Conservation (phyloP, 2,113 vertebrate genomes). For the Pomatorhinus ruficollis region DNA sequence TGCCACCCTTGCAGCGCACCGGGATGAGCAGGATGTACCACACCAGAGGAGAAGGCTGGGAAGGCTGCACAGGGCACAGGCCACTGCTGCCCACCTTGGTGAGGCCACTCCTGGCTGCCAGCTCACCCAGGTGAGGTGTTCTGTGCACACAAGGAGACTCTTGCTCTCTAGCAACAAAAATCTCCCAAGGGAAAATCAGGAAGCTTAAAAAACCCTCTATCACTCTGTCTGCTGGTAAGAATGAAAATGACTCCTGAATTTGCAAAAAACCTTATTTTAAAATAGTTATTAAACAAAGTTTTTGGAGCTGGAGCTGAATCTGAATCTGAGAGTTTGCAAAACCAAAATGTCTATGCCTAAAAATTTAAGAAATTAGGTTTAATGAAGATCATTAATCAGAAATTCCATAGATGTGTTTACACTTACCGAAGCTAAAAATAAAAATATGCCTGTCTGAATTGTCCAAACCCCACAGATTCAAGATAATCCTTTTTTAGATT, state of each 20-base stretch:
- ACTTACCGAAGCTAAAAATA: background rate
- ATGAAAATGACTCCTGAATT: background rate
- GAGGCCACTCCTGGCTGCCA: background rate
- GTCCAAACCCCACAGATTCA: background rate
- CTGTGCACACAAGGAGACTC: background rate
- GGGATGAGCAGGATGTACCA: background rate
- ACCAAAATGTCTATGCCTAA: background rate
- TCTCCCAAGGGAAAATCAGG: background rate
- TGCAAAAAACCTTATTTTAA: background rate
- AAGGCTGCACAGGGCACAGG: background rate
- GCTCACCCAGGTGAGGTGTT: fast-evolving
- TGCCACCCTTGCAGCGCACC: background rate
- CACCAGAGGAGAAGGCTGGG: background rate
- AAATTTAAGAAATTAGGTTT: background rate
- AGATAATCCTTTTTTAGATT: background rate
- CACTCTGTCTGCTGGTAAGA: background rate
- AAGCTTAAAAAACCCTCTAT: background rate
- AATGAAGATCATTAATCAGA: background rate
- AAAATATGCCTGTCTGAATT: background rate
- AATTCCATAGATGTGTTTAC: background rate
- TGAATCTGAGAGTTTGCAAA: background rate
- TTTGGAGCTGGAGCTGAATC: background rate
- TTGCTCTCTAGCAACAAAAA: background rate
- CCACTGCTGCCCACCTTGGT: background rate
- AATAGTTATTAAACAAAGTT: background rate